Conservation (phyloP, 1,140 invertebrate species). For the Penaeus japonicus region DNA sequence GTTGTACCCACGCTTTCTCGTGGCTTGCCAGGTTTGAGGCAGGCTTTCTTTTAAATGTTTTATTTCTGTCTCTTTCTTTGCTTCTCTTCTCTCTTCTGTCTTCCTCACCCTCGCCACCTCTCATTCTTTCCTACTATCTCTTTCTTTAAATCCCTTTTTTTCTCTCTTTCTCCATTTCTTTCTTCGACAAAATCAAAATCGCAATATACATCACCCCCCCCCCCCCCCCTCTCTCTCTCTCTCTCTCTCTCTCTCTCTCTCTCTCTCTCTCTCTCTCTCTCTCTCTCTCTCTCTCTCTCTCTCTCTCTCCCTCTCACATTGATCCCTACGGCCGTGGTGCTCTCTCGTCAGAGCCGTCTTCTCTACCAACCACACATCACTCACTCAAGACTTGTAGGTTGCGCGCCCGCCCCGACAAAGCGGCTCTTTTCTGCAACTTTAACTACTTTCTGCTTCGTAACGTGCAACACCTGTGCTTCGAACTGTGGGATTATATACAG, state of each 20-base stretch:
- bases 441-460: neutral
- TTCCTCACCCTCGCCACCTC: neutral
- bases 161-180: neutral
- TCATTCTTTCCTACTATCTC: neutral
- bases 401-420: constrained; percentile 20
- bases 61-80: neutral
- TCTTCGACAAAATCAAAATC: neutral
- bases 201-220: neutral
- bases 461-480: neutral
- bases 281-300: constrained; percentile 18
- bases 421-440: neutral
- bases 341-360: constrained; percentile 47
- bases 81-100: neutral
- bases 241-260: neutral
- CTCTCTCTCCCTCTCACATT: constrained; percentile 32
- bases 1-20: too few relatives aligned
- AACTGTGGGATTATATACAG: neutral
- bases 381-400: constrained; percentile 44
- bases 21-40: too few relatives aligned
- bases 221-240: constrained; percentile 32
- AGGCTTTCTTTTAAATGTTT: neutral
- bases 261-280: constrained; percentile 17
- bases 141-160: neutral
- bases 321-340: constrained; percentile 34
- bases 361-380: constrained; percentile 52